Conservation (phyloP, 2,113 vertebrate species). For the Peucedramus taeniatus region DNA sequence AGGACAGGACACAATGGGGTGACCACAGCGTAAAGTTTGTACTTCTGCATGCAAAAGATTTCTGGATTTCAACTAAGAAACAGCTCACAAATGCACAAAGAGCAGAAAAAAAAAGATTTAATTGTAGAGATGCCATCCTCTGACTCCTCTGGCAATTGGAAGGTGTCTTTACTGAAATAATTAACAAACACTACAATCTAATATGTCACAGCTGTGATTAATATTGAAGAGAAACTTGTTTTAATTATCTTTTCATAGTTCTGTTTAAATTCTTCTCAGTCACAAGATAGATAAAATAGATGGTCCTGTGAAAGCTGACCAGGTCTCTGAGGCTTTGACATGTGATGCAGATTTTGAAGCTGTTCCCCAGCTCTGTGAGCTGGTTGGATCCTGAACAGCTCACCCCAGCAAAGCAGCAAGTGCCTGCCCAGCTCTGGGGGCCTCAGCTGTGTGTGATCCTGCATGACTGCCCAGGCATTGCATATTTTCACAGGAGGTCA, state of each 20-base stretch:
- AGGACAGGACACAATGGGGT: neutral
- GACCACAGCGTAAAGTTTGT: neutral
- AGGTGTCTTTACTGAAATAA: neutral
- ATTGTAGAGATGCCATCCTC: neutral
- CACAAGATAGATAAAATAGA: neutral
- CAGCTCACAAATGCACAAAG: neutral
- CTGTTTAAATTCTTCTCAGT: neutral
- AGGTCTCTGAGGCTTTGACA: neutral
- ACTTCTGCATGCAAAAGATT: neutral
- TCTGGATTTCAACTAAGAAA: neutral
- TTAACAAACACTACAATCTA: neutral
- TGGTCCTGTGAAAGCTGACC: neutral
- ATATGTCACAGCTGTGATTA: neutral
- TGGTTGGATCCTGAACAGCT: neutral
- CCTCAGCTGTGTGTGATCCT: neutral
- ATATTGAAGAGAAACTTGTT: neutral
- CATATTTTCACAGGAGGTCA: neutral
- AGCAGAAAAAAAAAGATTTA: neutral
- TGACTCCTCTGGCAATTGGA: neutral
- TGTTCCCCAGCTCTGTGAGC: neutral
- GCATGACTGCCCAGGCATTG: neutral
- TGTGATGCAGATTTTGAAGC: neutral
- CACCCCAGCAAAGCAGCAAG: neutral
- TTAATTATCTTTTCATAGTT: neutral
- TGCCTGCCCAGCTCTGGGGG: neutral